These are phyloP conservation scores for Mormyrops boulengeri DNA, from an alignment of 2,797 vertebrate species.

Conservation along the genomic window DNA sequence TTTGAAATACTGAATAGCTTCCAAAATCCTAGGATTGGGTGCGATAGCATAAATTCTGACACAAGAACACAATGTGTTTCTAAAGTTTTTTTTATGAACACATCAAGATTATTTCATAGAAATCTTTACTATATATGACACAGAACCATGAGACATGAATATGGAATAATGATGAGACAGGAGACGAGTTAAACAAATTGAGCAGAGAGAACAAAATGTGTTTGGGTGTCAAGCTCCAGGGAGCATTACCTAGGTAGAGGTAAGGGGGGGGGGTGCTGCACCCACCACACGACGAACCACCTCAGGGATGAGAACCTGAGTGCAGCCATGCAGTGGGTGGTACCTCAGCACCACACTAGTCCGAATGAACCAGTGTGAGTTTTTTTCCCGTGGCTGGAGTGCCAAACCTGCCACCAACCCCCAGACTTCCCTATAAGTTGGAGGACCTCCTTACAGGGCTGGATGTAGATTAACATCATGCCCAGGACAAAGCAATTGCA, in stretches of 20 bases:
- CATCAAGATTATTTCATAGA: neutral
- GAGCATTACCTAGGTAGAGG: neutral
- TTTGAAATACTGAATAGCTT: neutral
- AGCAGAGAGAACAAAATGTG: neutral
- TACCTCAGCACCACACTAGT: neutral
- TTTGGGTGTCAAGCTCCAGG: neutral
- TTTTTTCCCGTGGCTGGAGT: too few species aligned
- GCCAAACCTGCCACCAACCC: too few species aligned
- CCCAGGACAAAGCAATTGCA: too few species aligned
- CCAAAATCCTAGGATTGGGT: neutral
- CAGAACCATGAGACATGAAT: neutral
- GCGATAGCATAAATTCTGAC: neutral
- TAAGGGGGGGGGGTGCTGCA: neutral
- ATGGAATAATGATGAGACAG: neutral
- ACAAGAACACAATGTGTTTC: neutral
- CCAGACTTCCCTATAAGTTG: too few species aligned
- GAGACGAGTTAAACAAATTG: neutral
- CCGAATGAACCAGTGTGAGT: neutral
- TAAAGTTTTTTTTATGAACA: neutral
- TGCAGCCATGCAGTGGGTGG: neutral
- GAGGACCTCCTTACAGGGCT: too few species aligned
- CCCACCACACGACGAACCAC: neutral
- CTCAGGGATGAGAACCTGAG: too few species aligned
- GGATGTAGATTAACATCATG: too few species aligned
- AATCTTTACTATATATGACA: neutral